These are phyloP conservation scores for Otolemur crassicaudatus DNA, from an alignment of 2,797 vertebrate species.

Conservation along the genomic window DNA sequence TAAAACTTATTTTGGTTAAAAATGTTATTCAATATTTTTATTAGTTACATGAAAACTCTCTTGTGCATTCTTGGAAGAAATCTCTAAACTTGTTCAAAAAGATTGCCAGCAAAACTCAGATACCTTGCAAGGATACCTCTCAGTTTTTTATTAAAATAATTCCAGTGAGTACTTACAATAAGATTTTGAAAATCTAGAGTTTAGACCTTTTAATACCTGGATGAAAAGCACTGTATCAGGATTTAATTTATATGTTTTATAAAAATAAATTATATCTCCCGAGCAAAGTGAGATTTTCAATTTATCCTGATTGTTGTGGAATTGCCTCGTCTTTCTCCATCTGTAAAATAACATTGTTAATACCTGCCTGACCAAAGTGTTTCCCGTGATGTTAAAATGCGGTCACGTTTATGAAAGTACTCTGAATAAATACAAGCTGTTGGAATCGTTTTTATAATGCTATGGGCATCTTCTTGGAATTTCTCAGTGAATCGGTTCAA, in stretches of 20 bases:
- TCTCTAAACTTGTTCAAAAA: constrained; percentile 26
- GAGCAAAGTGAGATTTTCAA: background rate
- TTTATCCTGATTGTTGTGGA: background rate
- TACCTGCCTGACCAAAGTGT: background rate
- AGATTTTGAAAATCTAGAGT: background rate
- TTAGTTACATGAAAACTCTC: background rate
- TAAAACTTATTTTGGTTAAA: constrained; percentile 1
- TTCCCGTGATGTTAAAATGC: background rate
- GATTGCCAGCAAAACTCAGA: background rate
- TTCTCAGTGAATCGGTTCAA: constrained; percentile 6
- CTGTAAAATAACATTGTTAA: background rate
- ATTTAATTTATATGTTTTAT: constrained; percentile 33
- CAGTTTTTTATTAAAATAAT: constrained; percentile 45
- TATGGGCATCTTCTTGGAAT: background rate
- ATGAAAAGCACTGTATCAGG: background rate
- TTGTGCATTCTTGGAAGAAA: constrained; percentile 5
- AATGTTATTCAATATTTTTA: constrained; percentile 1
- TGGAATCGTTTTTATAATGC: background rate
- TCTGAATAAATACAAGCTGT: background rate
- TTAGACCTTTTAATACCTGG: background rate
- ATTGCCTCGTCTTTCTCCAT: background rate
- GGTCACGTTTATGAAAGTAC: background rate
- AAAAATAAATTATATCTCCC: constrained; percentile 33
- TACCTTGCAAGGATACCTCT: background rate
- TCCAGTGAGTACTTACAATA: background rate